Conservation (phyloP, 2,888 invertebrate genomes). For the Eupithecia exiguata region DNA sequence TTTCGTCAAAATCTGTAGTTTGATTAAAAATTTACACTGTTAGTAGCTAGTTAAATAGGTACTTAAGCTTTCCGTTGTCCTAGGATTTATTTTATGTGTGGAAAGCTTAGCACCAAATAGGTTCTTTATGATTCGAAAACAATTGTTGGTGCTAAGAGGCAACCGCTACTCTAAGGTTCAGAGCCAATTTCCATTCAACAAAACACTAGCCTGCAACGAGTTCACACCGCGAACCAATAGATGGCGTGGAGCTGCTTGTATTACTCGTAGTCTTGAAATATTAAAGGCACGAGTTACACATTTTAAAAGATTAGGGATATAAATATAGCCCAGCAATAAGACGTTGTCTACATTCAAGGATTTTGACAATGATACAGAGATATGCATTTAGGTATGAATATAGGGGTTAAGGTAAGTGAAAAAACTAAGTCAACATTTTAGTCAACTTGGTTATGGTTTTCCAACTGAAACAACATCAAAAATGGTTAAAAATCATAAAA, state of each 20-base stretch:
- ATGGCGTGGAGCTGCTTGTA: constrained; percentile 56
- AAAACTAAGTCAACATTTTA: no score
- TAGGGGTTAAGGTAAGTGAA: no score
- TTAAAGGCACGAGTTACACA: not conserved
- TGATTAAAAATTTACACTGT: not conserved
- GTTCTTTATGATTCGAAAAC: not conserved
- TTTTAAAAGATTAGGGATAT: not conserved
- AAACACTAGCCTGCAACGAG: constrained; percentile 45
- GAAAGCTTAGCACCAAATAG: not conserved
- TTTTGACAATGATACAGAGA: not conserved
- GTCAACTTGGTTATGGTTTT: no score
- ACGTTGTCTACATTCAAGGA: not conserved
- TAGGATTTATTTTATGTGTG: not conserved
- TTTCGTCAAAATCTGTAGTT: not conserved
- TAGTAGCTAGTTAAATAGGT: no score
- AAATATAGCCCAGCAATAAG: not conserved
- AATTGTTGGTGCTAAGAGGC: not conserved
- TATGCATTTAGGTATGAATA: no score
- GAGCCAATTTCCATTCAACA: not conserved
- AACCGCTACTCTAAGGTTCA: not conserved
- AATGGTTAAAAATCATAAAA: no score
- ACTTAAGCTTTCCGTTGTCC: not conserved
- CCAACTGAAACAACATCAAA: no score
- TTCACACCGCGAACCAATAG: constrained; percentile 58
- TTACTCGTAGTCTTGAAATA: not conserved